Evolutionary conservation across 1,140 invertebrate species (phyloP).

Genomic region (Drusus annulatus): DNA sequence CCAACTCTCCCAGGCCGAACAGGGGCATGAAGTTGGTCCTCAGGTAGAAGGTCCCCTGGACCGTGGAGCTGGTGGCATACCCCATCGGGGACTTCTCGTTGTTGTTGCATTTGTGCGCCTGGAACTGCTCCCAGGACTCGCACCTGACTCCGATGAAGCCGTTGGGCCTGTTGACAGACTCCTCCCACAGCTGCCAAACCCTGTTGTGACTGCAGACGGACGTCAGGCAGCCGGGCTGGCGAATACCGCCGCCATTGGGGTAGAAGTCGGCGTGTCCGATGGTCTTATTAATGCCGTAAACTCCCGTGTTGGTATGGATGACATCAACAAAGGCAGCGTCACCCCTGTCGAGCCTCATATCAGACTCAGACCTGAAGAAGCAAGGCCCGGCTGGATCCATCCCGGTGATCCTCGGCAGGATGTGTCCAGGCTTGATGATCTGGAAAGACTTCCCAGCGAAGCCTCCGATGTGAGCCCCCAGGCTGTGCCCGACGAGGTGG

Average conservation of each 20-base stretch:
- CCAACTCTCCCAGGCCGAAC: background rate
- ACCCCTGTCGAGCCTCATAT: slow-evolving; percentile 72
- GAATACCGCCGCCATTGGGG: slow-evolving; percentile 73
- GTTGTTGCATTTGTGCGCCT: slow-evolving; percentile 67
- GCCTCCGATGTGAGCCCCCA: slow-evolving; percentile 51
- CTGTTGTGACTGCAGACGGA: slow-evolving; percentile 76
- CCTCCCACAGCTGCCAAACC: slow-evolving; percentile 73
- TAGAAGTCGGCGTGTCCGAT: slow-evolving; percentile 77
- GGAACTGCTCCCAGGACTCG: slow-evolving; percentile 68
- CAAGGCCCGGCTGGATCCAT: slow-evolving; percentile 82
- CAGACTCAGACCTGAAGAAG: slow-evolving; percentile 72
- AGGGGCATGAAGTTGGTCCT: slow-evolving; percentile 32
- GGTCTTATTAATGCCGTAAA: slow-evolving; percentile 64
- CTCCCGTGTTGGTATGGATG: slow-evolving; percentile 79
- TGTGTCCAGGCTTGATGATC: background rate
- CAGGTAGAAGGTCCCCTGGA: slow-evolving; percentile 68
- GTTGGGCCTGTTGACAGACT: slow-evolving; percentile 72
- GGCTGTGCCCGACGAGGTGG: slow-evolving; percentile 53
- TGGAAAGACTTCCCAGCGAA: slow-evolving; percentile 50
- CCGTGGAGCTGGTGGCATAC: slow-evolving; percentile 67
- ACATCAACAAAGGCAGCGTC: slow-evolving; percentile 83
- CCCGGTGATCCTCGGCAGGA: slow-evolving; percentile 72
- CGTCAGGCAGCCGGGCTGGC: slow-evolving; percentile 77
- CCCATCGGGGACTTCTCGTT: slow-evolving; percentile 69
- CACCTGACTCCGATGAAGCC: slow-evolving; percentile 70